Evolutionary conservation across 2,888 invertebrate genomes (phyloP).

Genomic region (Tanytarsus gracilentus): DNA sequence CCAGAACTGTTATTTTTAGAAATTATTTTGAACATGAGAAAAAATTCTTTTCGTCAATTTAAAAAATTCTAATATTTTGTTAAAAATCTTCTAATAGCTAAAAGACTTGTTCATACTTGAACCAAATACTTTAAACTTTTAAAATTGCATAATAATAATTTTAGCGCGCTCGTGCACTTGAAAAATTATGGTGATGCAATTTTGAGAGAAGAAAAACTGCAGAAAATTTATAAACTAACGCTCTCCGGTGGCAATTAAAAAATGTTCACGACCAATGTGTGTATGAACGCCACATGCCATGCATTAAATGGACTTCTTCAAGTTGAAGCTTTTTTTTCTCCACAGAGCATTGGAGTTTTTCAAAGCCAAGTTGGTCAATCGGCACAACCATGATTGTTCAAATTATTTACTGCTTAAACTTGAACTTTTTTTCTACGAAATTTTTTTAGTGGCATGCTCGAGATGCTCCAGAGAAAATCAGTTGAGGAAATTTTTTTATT

Average conservation of each 20-base stretch:
- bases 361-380: no score
- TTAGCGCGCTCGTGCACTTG: background rate
- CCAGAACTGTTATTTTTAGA: no score
- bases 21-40: background rate
- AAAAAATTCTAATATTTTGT: background rate
- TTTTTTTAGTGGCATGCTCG: no score
- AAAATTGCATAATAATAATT: slow-evolving; percentile 5
- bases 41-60: background rate
- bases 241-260: background rate
- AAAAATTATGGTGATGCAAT: background rate
- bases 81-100: slow-evolving; percentile 10
- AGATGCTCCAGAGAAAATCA: no score
- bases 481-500: background rate
- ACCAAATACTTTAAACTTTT: slow-evolving; percentile 14
- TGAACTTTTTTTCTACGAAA: no score
- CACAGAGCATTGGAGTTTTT: background rate
- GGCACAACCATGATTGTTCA: no score
- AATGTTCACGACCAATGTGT: background rate
- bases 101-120: slow-evolving; percentile 21
- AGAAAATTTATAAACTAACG: no score
- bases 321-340: background rate
- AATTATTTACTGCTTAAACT: background rate
- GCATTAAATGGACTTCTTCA: background rate
- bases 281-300: background rate
- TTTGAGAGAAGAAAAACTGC: background rate